Base-by-base conservation (phyloP, 2,797 vertebrate species). In the Myotis vivesi region DNA sequence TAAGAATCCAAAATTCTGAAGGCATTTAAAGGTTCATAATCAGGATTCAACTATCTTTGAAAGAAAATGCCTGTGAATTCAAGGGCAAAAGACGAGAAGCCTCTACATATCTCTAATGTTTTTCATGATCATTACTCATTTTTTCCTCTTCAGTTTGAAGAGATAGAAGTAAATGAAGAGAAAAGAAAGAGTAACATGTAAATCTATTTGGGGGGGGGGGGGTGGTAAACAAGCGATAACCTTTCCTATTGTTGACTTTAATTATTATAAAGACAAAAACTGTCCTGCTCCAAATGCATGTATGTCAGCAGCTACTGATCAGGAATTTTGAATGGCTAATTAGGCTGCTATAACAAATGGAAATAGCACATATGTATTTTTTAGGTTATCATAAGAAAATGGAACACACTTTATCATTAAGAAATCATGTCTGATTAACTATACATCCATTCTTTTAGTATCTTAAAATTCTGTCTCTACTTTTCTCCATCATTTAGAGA, bases 161-260 rank as follows among this genome's bases (percentile, higher is more conserved):
- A 92, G 9, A 36, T 7, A 71, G 28, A 95, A 15, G 6, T 22
- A 86, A 88, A 62, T 44, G 41, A 79, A 79, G 15, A 57, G 23
- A 71, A 62, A 12, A 57, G 5, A 59, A 79, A 91, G 30, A 36
- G 17, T 10, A 79, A 68, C 30, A 93, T 16, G 16, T 38, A 89
- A 80, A 53, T 62, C 46, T 57, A 28, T 23, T 41, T 28, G 16
- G 38, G 10, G 73, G 19, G n/a, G 23, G 1, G 17, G 41, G 73
- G 19, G 17, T 11, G 19, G 5, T 87, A 81, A 81, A 59, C 25
- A 76, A 79, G 66, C 81, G 83, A 82, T 44, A 84, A 87, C 20
- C 33, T 73, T 93, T 79, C 41, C 25, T 92, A 55, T 33, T 87
- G 23, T 11, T 89, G 20, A 83, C 73, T 95, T 87, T 87, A 79